A percentile compares a stretch with the other conserved stretches of the same genome.
Evolutionary conservation across 1,140 invertebrate genomes (phyloP).

Genomic region (Heliconius nattereri): DNA sequence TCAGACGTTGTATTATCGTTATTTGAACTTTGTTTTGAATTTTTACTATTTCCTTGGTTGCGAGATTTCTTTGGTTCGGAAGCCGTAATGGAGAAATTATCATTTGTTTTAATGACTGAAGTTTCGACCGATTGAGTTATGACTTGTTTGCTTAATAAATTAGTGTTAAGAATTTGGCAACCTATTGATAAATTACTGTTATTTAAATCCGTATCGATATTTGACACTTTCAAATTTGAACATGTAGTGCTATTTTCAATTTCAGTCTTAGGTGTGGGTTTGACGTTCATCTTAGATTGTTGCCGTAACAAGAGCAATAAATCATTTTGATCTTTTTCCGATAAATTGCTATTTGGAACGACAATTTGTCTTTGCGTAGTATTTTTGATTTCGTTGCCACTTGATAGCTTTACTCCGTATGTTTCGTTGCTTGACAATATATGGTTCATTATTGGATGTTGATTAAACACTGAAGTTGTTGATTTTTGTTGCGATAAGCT

Average conservation of each 20-base stretch:
- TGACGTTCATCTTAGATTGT: conserved; percentile 51
- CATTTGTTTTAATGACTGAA: conserved; percentile 9
- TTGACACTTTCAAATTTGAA: neutral
- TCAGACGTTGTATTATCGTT: conserved; percentile 44
- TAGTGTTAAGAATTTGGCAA: neutral
- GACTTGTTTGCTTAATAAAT: neutral
- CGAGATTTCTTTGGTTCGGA: conserved; percentile 33
- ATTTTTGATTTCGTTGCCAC: conserved; percentile 24
- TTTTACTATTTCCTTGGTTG: conserved; percentile 24
- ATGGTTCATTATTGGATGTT: conserved; percentile 28
- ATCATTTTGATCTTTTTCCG: conserved; percentile 60
- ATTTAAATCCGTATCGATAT: neutral
- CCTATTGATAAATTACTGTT: conserved; percentile 11
- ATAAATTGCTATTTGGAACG: conserved; percentile 35
- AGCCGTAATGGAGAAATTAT: neutral
- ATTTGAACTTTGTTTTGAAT: conserved; percentile 25
- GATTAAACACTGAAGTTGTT: neutral
- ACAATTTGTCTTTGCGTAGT: conserved; percentile 4
- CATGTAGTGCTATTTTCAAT: neutral
- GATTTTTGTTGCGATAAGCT: neutral
- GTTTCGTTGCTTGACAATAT: conserved; percentile 23
- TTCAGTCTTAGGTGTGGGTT: conserved; percentile 16
- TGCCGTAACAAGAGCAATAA: conserved; percentile 55
- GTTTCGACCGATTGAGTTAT: neutral
- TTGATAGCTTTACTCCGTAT: neutral